Evolutionary conservation across 2,113 vertebrate genomes (phyloP), one percentile per base, ranked within the genome.

Genomic region (Benitochromis conjunctus): DNA sequence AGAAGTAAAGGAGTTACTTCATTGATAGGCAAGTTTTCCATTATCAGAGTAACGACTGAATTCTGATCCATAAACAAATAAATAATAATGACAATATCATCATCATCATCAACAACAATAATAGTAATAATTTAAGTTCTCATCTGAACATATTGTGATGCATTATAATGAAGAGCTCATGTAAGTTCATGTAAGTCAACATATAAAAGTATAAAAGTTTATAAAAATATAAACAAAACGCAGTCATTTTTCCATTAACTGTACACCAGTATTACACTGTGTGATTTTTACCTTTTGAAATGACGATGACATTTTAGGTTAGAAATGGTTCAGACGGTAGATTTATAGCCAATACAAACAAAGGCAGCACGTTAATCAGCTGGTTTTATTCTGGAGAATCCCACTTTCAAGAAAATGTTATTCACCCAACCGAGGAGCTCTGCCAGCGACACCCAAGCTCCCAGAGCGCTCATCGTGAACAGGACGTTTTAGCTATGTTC

Each of bases 31-130:
- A 62, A 4, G 12, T 62, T 38, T 64, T 64, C 34, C 19, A n/a
- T 64, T 66, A 66, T 41, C 36, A 1, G 34, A 64, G 19, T 13
- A 64, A 38, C n/a, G 10, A 13, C 6, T n/a, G 19, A 64, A 13
- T 64, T 18, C 34, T 38, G 34, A 38, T 64, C 19, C 31, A 64
- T 38, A 64, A 64, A 64, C n/a, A 12, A 64, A 64, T 2, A 38
- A n/a, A 34, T 62, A 36, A 62, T 36, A 11, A 36, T 0, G 3
- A 62, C 19, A 31, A 62, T 2, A 1, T 34, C 9, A 0, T 11
- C 5, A 60, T 60, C 29, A 62, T 10, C 26, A 9, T 1, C 13
- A 31, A 31, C 0, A 1, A 1, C 2, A n/a, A 21, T 5, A n/a
- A 5, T 4, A 55, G 6, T 12, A 13, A 3, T 1, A 58, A 38